Conservation (phyloP, 2,113 vertebrate species). For the Podarcis cretensis region DNA sequence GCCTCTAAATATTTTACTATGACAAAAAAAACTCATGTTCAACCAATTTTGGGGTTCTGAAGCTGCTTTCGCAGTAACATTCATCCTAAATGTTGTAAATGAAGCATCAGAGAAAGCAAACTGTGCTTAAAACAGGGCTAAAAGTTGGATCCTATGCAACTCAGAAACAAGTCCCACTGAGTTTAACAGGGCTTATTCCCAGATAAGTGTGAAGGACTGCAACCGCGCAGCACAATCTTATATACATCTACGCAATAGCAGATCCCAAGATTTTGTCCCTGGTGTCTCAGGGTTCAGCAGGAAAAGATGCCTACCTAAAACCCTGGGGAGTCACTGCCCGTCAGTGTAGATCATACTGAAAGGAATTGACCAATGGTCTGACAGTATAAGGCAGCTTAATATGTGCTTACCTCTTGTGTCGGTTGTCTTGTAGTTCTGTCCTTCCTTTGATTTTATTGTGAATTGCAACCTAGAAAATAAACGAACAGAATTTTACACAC, state of each 20-base stretch:
- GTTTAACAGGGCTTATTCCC: not conserved
- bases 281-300: too few relatives aligned
- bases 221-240: too few relatives aligned
- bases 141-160: not conserved
- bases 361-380: too few relatives aligned
- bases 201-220: not conserved
- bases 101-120: too few relatives aligned
- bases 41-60: not conserved
- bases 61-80: not conserved
- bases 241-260: too few relatives aligned
- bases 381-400: too few relatives aligned
- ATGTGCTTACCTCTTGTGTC: conserved; percentile 56
- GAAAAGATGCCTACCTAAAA: too few relatives aligned
- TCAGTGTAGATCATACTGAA: too few relatives aligned
- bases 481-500: conserved; percentile 7
- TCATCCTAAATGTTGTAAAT: not conserved
- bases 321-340: too few relatives aligned
- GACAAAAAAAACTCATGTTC: not conserved
- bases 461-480: not conserved
- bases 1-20: not conserved
- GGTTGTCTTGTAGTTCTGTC: conserved; percentile 20
- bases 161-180: not conserved
- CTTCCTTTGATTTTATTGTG: conserved; percentile 31
- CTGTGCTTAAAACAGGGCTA: not conserved
- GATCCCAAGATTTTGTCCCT: too few relatives aligned